Evolutionary conservation across 2,888 invertebrate species (phyloP).

Genomic region (Calliscelio sp.): DNA sequence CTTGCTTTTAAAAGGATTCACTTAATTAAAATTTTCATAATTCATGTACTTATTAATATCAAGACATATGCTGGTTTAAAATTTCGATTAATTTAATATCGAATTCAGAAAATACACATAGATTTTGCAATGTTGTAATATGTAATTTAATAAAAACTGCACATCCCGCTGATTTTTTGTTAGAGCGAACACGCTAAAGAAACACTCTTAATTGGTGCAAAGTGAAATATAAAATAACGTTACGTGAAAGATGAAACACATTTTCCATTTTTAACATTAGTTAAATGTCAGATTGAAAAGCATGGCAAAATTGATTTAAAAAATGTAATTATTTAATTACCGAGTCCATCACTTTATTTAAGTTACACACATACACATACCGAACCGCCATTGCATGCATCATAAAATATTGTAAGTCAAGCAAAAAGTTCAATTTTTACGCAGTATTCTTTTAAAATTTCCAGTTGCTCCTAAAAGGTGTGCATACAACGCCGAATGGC

Average conservation of each 20-base stretch:
- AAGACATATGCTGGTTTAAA: too few relatives aligned
- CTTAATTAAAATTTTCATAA: not conserved
- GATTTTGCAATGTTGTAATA: not conserved
- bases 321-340: not conserved
- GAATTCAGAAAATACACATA: not conserved
- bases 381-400: too few relatives aligned
- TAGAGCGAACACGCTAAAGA: not conserved
- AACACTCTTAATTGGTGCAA: not conserved
- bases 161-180: not conserved
- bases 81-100: not conserved
- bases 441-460: not conserved
- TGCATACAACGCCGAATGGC: not conserved
- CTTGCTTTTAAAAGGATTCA: not conserved
- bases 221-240: constrained; percentile 4
- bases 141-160: constrained; percentile 10
- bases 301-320: not conserved
- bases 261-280: constrained; percentile 4
- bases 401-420: not conserved
- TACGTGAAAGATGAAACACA: constrained; percentile 11
- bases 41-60: too few relatives aligned
- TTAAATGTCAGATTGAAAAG: not conserved
- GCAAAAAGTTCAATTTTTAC: not conserved
- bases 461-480: not conserved
- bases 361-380: not conserved
- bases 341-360: not conserved